These are phyloP conservation scores for Propithecus coquereli DNA, from an alignment of 2,113 vertebrate genomes.

Conservation along the genomic window DNA sequence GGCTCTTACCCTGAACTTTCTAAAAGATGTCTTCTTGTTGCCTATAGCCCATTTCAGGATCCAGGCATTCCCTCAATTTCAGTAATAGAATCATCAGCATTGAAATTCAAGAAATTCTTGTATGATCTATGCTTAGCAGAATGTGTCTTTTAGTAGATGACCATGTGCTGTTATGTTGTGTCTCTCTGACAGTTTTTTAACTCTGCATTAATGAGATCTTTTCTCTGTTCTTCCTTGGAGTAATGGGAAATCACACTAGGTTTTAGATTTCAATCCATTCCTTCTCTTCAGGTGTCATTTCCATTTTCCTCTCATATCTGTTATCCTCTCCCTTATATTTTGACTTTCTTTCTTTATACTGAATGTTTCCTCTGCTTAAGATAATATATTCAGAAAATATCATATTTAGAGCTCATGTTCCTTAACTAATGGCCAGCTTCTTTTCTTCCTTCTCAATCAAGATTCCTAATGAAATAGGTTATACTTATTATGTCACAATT, in stretches of 20 bases:
- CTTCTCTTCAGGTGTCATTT: not conserved
- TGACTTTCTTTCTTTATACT: not conserved
- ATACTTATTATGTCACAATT: not conserved
- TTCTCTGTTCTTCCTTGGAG: not conserved
- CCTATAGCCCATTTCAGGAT: not conserved
- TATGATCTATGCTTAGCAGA: not conserved
- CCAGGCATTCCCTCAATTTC: not conserved
- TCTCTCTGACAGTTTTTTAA: slow-evolving; percentile 12
- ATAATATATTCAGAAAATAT: not conserved
- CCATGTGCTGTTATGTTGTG: not conserved
- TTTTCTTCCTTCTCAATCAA: not conserved
- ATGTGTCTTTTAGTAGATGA: slow-evolving; percentile 6
- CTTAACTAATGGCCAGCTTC: not conserved
- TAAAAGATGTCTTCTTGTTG: not conserved
- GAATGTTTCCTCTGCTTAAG: not conserved
- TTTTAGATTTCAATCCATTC: not conserved
- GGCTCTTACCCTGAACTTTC: not conserved
- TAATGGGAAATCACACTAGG: not conserved
- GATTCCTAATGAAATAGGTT: not conserved
- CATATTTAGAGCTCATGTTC: not conserved
- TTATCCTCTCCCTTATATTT: not conserved
- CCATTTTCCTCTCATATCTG: not conserved
- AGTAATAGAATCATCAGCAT: not conserved
- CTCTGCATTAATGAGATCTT: not conserved
- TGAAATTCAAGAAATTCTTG: not conserved